Conservation (phyloP, 2,797 vertebrate species). For the Tokudaia muenninki region DNA sequence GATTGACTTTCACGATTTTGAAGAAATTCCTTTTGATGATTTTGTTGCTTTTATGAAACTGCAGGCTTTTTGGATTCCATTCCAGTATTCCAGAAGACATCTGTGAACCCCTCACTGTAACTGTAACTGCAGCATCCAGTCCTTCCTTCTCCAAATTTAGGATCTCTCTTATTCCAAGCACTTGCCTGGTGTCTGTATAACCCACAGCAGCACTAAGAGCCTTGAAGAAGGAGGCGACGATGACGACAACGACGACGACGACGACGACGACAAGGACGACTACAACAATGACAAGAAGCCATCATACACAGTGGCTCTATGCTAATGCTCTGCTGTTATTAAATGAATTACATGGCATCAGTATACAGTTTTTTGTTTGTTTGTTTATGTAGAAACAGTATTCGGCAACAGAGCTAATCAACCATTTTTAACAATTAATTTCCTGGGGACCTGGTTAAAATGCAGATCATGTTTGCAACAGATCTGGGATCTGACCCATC, state of each 20-base stretch:
- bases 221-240: too few species aligned
- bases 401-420: conserved; percentile 35
- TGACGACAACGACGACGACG: too few species aligned
- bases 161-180: neutral
- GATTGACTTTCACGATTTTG: conserved; percentile 18
- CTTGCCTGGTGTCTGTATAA: neutral
- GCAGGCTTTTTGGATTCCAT: neutral
- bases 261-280: neutral
- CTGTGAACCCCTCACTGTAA: neutral
- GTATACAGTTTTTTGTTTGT: neutral
- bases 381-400: conserved; percentile 29
- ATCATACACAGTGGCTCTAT: neutral
- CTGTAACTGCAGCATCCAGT: fast-evolving
- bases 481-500: neutral
- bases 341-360: conserved; percentile 43
- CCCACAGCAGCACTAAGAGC: neutral
- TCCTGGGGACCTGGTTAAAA: conserved; percentile 28
- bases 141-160: neutral
- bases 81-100: neutral
- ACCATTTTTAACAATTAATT: neutral
- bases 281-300: neutral
- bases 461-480: neutral
- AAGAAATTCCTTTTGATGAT: neutral
- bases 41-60: neutral
- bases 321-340: conserved; percentile 47